Evolutionary conservation across 2,888 invertebrate genomes (phyloP), one percentile per base, ranked within the genome.

Genomic region (Pyralis farinalis): DNA sequence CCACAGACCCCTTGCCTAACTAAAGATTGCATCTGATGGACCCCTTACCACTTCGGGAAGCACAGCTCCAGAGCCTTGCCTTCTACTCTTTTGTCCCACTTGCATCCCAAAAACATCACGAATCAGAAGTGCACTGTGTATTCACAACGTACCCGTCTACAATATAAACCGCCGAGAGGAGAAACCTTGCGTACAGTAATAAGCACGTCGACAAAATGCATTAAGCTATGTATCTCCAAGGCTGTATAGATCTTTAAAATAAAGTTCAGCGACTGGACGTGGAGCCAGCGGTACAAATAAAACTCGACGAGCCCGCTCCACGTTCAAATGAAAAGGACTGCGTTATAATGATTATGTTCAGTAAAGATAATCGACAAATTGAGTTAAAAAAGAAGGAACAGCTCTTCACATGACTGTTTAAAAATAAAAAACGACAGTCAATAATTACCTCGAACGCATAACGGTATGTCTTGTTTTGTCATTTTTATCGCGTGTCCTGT

Each of bases 221-320:
- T 44, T 55, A 53, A 53, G 44, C 44, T 43, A 37, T 16, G 40
- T 34, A 34, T 25, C 42, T 29, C 31, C 43, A 48, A 46, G 46
- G 48, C 36, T 45, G 33, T 44, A 43, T 44, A 47, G 43, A 39
- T 44, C 43, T 50, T 44, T 47, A 53, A 58, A 58, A 49, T 56
- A 56, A 52, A 58, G 49, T 46, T 16, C 16, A 3, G 51, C 51
- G 49, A 51, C 53, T 53, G 47, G 52, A 49, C 54, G 46, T 50
- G n/a, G n/a, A 55, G 63, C 51, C 48, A 49, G 49, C 34, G 33
- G 44, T 53, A 55, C 56, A 53, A 54, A 61, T 55, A 57, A 58
- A 57, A 57, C 55, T 44, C 41, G 16, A 16, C 25, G 44, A 42
- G 43, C 35, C 44, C 50, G 47, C 53, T 59, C 62, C 53, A 58